A percentile compares a stretch with the other conserved stretches of the same genome.
These are phyloP conservation scores for Phyllopteryx taeniolatus DNA, from an alignment of 2,113 vertebrate genomes.

Conservation along the genomic window DNA sequence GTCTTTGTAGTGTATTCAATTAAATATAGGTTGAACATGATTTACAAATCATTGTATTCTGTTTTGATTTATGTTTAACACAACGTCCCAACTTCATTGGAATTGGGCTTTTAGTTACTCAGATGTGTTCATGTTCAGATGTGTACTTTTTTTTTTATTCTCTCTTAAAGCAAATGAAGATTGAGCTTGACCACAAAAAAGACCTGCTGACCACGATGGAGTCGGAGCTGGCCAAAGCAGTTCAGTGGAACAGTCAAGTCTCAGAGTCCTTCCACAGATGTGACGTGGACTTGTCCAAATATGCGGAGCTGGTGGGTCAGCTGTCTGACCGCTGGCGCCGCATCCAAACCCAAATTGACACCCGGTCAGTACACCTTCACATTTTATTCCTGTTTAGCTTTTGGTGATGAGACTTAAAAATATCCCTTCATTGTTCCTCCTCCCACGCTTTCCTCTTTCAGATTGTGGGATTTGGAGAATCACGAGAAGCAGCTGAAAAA, in stretches of 20 bases:
- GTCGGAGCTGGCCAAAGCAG: constrained; percentile 78
- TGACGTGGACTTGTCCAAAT: constrained; percentile 87
- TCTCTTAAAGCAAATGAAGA: constrained; percentile 83
- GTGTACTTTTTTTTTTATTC: not conserved
- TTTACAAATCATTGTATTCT: too few species aligned
- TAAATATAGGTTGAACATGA: too few species aligned
- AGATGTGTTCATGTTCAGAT: not conserved
- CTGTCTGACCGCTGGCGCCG: constrained; percentile 88
- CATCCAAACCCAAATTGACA: constrained; percentile 89
- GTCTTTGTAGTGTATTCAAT: too few species aligned
- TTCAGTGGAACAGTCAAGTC: constrained; percentile 83
- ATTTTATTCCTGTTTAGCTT: not conserved
- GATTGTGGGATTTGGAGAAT: constrained; percentile 89
- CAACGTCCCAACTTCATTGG: too few species aligned
- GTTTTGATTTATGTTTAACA: too few species aligned
- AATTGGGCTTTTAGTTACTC: too few species aligned
- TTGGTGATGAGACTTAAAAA: constrained; percentile 13
- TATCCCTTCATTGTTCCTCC: constrained; percentile 24
- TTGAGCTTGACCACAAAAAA: constrained; percentile 85
- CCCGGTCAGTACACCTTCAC: constrained; percentile 73
- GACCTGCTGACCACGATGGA: constrained; percentile 83
- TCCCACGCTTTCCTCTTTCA: constrained; percentile 56
- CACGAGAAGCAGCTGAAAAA: constrained; percentile 86
- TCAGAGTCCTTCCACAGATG: constrained; percentile 83
- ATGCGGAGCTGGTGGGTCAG: constrained; percentile 80